Conservation (phyloP, 2,888 invertebrate genomes). For the Dryomyza anilis region DNA sequence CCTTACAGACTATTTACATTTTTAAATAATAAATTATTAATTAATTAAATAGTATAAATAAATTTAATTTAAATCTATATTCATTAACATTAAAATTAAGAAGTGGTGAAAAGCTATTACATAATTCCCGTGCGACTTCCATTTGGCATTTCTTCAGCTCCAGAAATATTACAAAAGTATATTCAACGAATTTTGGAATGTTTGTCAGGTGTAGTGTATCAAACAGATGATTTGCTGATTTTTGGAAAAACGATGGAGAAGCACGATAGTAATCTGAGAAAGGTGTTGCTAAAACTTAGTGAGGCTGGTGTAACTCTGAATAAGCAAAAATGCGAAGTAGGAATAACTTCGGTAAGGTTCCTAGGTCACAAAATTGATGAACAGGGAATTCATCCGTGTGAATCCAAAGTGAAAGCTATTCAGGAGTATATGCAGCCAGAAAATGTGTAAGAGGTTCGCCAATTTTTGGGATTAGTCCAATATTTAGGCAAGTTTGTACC, state of each 20-base stretch:
- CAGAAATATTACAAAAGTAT: slow-evolving; percentile 6
- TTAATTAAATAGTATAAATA: too few species aligned
- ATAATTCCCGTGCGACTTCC: slow-evolving; percentile 10
- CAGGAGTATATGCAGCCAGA: background rate
- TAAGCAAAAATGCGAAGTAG: slow-evolving; percentile 17
- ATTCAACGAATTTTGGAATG: background rate
- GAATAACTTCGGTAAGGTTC: slow-evolving; percentile 18
- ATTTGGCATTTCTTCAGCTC: slow-evolving; percentile 6
- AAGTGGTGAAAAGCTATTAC: too few species aligned
- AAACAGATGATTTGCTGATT: slow-evolving; percentile 13
- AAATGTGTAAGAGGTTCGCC: slow-evolving; percentile 17
- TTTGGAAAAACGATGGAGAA: slow-evolving; percentile 6
- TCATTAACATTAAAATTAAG: too few species aligned
- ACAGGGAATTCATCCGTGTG: slow-evolving; percentile 19
- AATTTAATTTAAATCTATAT: too few species aligned
- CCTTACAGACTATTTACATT: too few species aligned
- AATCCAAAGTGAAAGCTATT: slow-evolving; percentile 23
- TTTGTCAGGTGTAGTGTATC: background rate
- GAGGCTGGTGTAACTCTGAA: slow-evolving; percentile 9
- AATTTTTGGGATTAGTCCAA: slow-evolving; percentile 22
- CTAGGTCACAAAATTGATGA: slow-evolving; percentile 25
- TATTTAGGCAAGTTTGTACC: slow-evolving; percentile 15
- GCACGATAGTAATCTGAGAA: slow-evolving; percentile 11
- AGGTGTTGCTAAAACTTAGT: slow-evolving; percentile 1
- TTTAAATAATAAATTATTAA: too few species aligned